These are phyloP conservation scores for Diachrysia chrysitis DNA, from an alignment of 2,888 invertebrate genomes.

Conservation along the genomic window DNA sequence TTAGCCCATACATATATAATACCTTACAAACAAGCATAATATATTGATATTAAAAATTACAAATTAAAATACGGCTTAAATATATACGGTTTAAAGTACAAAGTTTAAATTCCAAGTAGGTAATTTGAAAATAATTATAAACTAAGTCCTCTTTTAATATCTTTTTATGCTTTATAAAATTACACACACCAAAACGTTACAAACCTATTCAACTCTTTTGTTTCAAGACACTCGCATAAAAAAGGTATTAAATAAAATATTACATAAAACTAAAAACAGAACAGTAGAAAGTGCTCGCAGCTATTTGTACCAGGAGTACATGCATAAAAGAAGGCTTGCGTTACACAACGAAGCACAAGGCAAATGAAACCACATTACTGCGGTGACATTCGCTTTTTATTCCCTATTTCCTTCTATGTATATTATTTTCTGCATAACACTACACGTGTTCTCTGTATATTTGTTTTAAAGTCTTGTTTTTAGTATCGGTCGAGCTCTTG, in stretches of 20 bases:
- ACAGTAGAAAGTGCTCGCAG: constrained; percentile 9
- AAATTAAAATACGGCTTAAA: too few species aligned
- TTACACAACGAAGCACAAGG: constrained; percentile 45
- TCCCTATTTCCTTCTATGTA: constrained; percentile 37
- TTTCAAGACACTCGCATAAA: neutral
- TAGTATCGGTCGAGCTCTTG: constrained; percentile 32
- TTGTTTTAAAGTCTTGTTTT: constrained; percentile 47
- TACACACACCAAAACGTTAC: too few species aligned
- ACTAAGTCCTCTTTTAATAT: too few species aligned
- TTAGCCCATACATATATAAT: too few species aligned
- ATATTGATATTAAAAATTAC: too few species aligned
- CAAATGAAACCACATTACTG: constrained; percentile 60
- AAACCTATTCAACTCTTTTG: too few species aligned
- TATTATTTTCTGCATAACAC: constrained; percentile 52
- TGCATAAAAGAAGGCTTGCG: constrained; percentile 49
- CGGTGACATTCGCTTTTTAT: constrained; percentile 54
- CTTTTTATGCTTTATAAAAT: too few species aligned
- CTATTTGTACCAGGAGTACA: constrained; percentile 41
- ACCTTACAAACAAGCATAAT: too few species aligned
- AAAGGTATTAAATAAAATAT: neutral
- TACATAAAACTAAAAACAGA: constrained; percentile 1
- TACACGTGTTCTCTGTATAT: constrained; percentile 52
- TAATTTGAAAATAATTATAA: too few species aligned
- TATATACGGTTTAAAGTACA: too few species aligned
- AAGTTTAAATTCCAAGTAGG: too few species aligned